Conservation (phyloP, 2,113 vertebrate genomes). For the Gavia stellata region DNA sequence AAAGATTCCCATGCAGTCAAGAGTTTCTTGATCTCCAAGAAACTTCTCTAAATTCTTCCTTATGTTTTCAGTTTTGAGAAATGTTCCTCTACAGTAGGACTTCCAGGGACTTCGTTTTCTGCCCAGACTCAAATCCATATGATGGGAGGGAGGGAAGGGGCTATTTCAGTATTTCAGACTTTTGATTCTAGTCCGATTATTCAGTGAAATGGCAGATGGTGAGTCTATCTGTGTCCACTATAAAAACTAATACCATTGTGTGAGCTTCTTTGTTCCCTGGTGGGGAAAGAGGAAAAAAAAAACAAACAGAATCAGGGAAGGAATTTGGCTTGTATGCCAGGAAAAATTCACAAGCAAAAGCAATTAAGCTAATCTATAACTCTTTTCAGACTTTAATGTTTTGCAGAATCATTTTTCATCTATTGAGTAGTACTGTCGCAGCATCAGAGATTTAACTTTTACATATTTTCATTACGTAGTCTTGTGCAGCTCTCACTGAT, state of each 20-base stretch:
- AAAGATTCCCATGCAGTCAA: neutral
- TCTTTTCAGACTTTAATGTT: neutral
- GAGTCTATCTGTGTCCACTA: neutral
- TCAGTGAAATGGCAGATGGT: neutral
- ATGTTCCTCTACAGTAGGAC: neutral
- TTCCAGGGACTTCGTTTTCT: neutral
- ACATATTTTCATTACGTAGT: constrained; percentile 33
- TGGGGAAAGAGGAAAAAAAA: neutral
- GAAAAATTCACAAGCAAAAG: neutral
- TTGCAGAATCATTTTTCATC: neutral
- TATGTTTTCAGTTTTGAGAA: neutral
- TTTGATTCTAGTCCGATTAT: neutral
- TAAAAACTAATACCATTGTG: neutral
- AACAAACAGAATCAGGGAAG: neutral
- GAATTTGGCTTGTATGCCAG: neutral
- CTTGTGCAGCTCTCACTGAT: constrained; percentile 3
- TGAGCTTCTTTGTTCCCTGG: neutral
- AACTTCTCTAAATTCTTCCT: neutral
- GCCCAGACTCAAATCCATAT: neutral
- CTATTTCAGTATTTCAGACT: neutral
- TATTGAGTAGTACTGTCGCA: neutral
- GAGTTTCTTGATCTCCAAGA: neutral
- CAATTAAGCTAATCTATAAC: constrained; percentile 7
- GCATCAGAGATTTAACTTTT: constrained; percentile 23
- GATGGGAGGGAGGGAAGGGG: neutral